phyloP scores from a whole-genome alignment of 2,797 vertebrate species.

The Limnodromus scolopaceus region DNA sequence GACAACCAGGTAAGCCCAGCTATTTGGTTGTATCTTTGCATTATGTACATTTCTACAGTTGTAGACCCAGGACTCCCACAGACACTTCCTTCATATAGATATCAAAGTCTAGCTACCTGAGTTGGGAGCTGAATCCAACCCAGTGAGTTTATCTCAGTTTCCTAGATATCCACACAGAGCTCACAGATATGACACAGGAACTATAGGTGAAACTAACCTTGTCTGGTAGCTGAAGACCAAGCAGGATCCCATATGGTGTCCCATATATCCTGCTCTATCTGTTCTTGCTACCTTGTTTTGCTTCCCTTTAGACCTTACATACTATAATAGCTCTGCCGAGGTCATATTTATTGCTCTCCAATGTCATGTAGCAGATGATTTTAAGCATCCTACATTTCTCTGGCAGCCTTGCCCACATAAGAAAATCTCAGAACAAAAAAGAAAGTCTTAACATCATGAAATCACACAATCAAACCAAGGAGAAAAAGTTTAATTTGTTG shows the following conservation, averaged over 20 bases:
- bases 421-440: background rate
- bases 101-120: background rate
- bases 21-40: background rate
- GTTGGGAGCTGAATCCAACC: background rate
- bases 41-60: accelerated
- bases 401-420: background rate
- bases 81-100: background rate
- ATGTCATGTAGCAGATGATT: background rate
- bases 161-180: background rate
- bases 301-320: background rate
- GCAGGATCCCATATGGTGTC: background rate
- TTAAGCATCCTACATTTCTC: background rate
- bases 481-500: background rate
- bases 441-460: background rate
- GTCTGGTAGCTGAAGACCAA: background rate
- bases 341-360: background rate
- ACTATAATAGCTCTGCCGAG: background rate
- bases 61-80: background rate
- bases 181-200: background rate
- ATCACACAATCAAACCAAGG: background rate
- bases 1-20: background rate
- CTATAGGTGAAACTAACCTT: background rate
- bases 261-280: background rate
- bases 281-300: background rate
- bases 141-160: background rate